Base-by-base conservation (phyloP, 2,113 vertebrate species). In the Megaceryle maxima region DNA sequence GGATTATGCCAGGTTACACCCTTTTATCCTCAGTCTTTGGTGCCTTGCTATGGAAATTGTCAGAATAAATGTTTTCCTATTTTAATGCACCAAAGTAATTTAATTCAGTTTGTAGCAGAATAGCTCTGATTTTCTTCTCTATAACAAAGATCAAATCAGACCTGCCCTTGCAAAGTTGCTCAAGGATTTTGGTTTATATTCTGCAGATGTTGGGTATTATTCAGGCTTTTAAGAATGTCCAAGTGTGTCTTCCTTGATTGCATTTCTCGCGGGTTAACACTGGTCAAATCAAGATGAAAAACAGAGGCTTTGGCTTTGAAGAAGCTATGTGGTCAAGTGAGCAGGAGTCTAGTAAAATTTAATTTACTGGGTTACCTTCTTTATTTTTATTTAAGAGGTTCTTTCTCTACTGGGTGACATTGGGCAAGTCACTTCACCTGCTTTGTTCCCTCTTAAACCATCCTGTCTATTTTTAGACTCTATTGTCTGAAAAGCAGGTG, bases 11-110 rank as follows among this genome's bases (percentile, higher is more conserved):
- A 67, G 11, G 3, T 43, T 75, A 46, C 29, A 62, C 3, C 9
- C 9, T 81, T 72, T 76, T 0, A 0, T 50, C 13, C 46, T 48
- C 43, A 10, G 0, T 55, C 35, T 83, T 56, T 28, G 12, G 28
- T 78, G 14, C 18, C n/a, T 69, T 0, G 0, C 10, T 2, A 0
- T 29, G 56, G 83, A 83, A 76, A n/a, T 18, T 3, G 0, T 37
- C 59, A 80, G 21, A 83, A 13, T 50, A 16, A 16, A 1, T 39
- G 6, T 78, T 91, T 44, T 75, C 6, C 8, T 73, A 1, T 60
- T 90, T 35, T 75, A 69, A 35, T 43, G 10, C 11, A 11, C 55
- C 29, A 63, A 48, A 50, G 9, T 46, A 6, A 46, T 78, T 87
- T 84, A 3, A 56, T 87, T 82, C 56, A 67, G 7, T 55, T 79